phyloP scores from a whole-genome alignment of 2,888 invertebrate species.

The Theodoxus fluviatilis region DNA sequence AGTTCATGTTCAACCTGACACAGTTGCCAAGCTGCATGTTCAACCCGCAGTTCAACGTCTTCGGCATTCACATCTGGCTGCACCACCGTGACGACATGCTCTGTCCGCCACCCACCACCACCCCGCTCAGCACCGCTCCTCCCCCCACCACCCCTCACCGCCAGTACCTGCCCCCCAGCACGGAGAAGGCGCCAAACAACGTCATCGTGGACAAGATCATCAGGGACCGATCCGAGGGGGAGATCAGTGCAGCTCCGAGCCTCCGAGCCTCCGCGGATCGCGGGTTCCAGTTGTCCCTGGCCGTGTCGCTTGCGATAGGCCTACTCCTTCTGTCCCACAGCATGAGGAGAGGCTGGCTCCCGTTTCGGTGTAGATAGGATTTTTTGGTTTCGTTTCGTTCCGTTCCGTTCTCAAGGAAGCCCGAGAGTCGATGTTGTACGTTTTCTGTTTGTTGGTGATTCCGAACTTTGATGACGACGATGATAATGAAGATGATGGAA shows the following conservation, averaged over 20 bases:
- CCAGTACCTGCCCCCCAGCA: constrained; percentile 24
- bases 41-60: constrained; percentile 49
- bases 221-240: constrained; percentile 22
- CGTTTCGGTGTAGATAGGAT: too few relatives aligned
- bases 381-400: too few relatives aligned
- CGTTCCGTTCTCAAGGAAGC: too few relatives aligned
- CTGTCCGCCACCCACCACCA: constrained; percentile 30
- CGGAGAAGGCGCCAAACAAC: constrained; percentile 26
- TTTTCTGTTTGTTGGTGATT: too few relatives aligned
- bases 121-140: constrained; percentile 24
- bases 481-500: too few relatives aligned
- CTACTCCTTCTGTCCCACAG: too few relatives aligned
- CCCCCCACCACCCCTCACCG: constrained; percentile 25
- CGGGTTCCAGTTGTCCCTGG: too few relatives aligned
- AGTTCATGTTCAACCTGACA: constrained; percentile 50
- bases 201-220: constrained; percentile 35
- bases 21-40: constrained; percentile 56
- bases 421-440: too few relatives aligned
- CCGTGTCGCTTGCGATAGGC: too few relatives aligned
- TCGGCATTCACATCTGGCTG: constrained; percentile 55
- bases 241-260: background rate
- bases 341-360: too few relatives aligned
- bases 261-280: too few relatives aligned
- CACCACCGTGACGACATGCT: constrained; percentile 42
- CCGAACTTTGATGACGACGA: too few relatives aligned